Evolutionary conservation across 2,888 invertebrate species (phyloP).

Genomic region (Theodoxus fluviatilis): DNA sequence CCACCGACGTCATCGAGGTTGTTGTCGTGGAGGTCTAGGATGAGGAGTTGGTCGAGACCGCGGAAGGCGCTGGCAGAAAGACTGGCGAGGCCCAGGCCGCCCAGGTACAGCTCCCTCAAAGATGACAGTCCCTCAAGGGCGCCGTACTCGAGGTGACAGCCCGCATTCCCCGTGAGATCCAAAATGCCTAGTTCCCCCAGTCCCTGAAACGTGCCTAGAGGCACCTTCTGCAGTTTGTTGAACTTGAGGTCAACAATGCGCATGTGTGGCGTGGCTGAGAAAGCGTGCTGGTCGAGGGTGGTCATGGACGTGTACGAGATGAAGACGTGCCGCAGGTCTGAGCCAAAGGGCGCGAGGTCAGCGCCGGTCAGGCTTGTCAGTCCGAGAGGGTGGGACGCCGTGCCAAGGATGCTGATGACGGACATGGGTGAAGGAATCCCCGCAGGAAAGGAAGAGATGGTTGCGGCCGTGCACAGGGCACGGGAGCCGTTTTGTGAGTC

Average conservation of each 20-base stretch:
- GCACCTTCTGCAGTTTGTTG: constrained; percentile 34
- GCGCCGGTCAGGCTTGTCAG: background rate
- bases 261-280: constrained; percentile 27
- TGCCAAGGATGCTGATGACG: background rate
- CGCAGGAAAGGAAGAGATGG: no score
- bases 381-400: background rate
- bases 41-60: constrained; percentile 31
- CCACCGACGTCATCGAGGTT: no score
- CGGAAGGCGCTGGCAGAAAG: constrained; percentile 32
- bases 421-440: no score
- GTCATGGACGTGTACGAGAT: constrained; percentile 24
- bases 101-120: constrained; percentile 36
- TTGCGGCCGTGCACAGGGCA: no score
- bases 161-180: constrained; percentile 26
- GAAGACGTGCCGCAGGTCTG: constrained; percentile 18
- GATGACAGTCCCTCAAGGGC: constrained; percentile 33
- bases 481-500: no score
- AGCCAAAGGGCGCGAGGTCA: constrained; percentile 19
- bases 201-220: constrained; percentile 34
- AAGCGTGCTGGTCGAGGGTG: constrained; percentile 24
- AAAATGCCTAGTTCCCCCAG: constrained; percentile 36
- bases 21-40: constrained; percentile 40
- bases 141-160: constrained; percentile 26
- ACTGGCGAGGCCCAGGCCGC: constrained; percentile 33
- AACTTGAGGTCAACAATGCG: constrained; percentile 34